Percentiles rank a stretch among this genome's conserved stretches.
These are phyloP conservation scores for Aurelia aurita complex sp. Pacific DNA, from an alignment of 30 jellyfish, hydroid and myxozoan genomes.

Conservation along the genomic window DNA sequence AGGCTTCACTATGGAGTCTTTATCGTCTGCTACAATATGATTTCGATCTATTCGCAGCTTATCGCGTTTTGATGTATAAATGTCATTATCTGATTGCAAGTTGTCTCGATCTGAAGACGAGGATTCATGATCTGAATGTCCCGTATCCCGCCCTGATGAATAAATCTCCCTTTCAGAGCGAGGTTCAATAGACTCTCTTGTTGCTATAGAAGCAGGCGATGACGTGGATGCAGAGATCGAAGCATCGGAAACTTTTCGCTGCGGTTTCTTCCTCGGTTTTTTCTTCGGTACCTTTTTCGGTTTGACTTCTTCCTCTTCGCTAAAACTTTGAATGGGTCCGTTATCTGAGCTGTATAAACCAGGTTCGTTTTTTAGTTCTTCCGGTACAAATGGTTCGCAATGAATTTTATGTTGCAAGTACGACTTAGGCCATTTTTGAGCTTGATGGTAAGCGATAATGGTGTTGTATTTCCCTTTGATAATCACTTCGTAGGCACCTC, in stretches of 20 bases:
- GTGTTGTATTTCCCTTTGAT: constrained; percentile 79
- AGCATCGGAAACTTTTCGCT: constrained; percentile 60
- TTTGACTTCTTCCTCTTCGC: constrained; percentile 51
- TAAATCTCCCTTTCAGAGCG: constrained; percentile 45
- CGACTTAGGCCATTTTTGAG: constrained; percentile 87
- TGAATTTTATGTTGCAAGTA: constrained; percentile 86
- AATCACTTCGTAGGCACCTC: constrained; percentile 91
- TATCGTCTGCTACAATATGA: constrained; percentile 33
- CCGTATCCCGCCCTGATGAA: constrained; percentile 52
- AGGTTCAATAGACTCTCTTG: constrained; percentile 13
- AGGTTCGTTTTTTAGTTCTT: constrained; percentile 47
- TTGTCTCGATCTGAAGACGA: constrained; percentile 52
- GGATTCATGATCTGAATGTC: constrained; percentile 43
- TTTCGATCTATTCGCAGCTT: constrained; percentile 15
- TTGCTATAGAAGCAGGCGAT: constrained; percentile 45
- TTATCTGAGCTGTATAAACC: constrained; percentile 41
- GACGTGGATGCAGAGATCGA: constrained; percentile 48
- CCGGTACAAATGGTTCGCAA: constrained; percentile 91
- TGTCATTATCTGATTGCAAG: constrained; percentile 24
- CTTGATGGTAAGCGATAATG: constrained; percentile 79
- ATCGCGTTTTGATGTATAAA: constrained; percentile 23
- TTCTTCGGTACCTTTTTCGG: constrained; percentile 28
- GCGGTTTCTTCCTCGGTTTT: constrained; percentile 50
- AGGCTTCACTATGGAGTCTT: constrained; percentile 9
- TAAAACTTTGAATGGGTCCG: constrained; percentile 40